Base-by-base conservation (phyloP, 2,888 invertebrate genomes). In the Cataglyphis albicans region DNA sequence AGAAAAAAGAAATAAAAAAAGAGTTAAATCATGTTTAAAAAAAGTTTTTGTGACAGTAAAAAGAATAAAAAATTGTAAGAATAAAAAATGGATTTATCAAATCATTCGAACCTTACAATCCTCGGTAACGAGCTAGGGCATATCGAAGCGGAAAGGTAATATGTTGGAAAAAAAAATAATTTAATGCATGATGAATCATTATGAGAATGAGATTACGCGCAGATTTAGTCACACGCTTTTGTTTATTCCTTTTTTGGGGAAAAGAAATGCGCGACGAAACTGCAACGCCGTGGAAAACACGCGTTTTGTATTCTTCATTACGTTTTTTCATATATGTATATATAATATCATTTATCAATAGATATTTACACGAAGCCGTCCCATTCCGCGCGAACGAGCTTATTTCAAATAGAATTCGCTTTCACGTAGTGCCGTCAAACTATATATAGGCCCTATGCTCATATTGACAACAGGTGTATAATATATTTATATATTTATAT, bases 381-480 rank as follows among this genome's bases (percentile, higher is more conserved):
- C 89, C 68, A 82, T 64, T 72, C 48, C 74, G 61, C 83, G 87
- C 83, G 87, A 91, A 90, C 90, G 74, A 85, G 91, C 90, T 91
- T 88, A 90, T 90, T 92, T 92, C 87, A 89, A 83, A 93, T 93
- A 93, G 89, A 92, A 90, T 90, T 90, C 89, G 87, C 73, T 86
- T 88, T 86, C 87, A 90, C 78, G 90, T 92, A 91, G 91, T 90
- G 90, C 91, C 91, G 80, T 86, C 87, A 73, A 88, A 87, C 87
- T 89, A 87, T 81, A 90, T 67, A 57, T 93, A 91, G 93, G 91
- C 91, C 92, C 92, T 93, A 94, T 92, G 87, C 92, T 93, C 90
- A 91, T 94, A 94, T 94, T 93, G 93, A 94, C 93, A 93, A 94
- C 92, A 92, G 92, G 91, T 93, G 91, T 91, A 92, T 91, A 91